Percentiles rank a stretch among this genome's conserved stretches.
Conservation (phyloP, 2,888 invertebrate species). For the Beris morrisii region DNA sequence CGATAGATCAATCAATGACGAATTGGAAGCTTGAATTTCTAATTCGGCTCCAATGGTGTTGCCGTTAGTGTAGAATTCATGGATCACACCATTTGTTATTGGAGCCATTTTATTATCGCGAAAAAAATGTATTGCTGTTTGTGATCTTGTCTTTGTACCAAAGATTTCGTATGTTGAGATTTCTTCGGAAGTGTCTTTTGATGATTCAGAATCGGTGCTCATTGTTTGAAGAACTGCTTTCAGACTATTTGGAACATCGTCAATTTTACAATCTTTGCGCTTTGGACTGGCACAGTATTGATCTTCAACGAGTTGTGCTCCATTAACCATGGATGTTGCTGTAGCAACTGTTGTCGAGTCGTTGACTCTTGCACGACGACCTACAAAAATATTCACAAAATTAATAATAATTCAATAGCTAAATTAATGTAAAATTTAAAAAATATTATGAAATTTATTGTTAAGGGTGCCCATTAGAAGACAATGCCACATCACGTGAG, state of each 20-base stretch:
- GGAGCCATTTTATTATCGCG: conserved; percentile 19
- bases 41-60: conserved; percentile 22
- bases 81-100: conserved; percentile 36
- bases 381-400: conserved; percentile 21
- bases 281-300: conserved; percentile 55
- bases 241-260: conserved; percentile 40
- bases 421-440: not conserved
- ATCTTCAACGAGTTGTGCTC: conserved; percentile 45
- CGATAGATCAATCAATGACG: conserved; percentile 40
- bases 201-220: not conserved
- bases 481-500: too few species aligned
- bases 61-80: conserved; percentile 24
- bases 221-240: conserved; percentile 21
- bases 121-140: conserved; percentile 51
- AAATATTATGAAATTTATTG: too few species aligned
- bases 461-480: too few species aligned
- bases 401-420: not conserved
- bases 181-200: conserved; percentile 6
- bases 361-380: conserved; percentile 29
- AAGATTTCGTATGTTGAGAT: conserved; percentile 31
- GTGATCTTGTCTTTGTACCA: conserved; percentile 47
- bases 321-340: not conserved
- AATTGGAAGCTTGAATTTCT: conserved; percentile 37
- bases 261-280: conserved; percentile 55
- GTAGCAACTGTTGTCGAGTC: conserved; percentile 6